Conservation (phyloP, 2,113 vertebrate genomes). For the Taxidea taxus region DNA sequence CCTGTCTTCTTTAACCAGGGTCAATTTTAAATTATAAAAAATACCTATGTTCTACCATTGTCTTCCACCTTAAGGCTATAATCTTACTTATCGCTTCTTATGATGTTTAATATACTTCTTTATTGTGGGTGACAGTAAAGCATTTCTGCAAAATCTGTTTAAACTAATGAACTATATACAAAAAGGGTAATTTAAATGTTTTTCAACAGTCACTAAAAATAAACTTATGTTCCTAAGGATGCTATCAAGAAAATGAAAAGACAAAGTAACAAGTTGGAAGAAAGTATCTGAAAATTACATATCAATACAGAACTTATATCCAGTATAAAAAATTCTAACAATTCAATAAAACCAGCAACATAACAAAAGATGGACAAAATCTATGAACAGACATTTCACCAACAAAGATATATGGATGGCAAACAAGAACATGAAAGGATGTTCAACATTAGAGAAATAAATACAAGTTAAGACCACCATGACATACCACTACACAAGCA, state of each 20-base stretch:
- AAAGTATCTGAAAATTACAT: background rate
- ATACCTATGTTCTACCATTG: background rate
- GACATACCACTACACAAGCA: background rate
- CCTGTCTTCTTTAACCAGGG: background rate
- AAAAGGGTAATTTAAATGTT: background rate
- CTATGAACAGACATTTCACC: background rate
- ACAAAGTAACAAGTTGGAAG: background rate
- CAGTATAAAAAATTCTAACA: background rate
- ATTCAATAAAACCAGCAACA: background rate
- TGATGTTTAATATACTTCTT: background rate
- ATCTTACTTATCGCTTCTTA: background rate
- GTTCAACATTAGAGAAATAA: background rate
- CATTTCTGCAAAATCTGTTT: background rate
- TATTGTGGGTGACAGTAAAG: background rate
- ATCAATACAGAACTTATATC: background rate
- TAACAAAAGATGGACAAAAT: background rate
- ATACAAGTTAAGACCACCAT: background rate
- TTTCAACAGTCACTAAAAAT: background rate
- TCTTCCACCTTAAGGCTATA: background rate
- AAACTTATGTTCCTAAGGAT: background rate
- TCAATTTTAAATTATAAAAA: background rate
- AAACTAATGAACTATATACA: background rate
- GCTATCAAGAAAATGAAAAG: background rate
- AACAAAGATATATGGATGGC: background rate
- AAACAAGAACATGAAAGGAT: background rate